phyloP scores from a whole-genome alignment of 2,113 vertebrate species.

The Capreolus pygargus region DNA sequence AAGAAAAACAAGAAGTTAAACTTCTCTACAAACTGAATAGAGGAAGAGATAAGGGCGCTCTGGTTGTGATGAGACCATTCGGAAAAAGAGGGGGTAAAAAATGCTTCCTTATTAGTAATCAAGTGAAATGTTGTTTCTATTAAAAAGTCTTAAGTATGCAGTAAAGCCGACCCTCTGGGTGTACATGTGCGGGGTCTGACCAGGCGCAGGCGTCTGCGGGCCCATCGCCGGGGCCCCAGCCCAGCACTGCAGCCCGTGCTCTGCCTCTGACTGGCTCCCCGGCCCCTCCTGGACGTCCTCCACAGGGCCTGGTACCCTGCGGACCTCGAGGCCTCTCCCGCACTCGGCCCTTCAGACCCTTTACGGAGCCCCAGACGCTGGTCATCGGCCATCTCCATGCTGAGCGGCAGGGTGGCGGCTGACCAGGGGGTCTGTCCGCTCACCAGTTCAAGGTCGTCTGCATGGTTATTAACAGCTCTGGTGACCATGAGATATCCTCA shows the following conservation, averaged over 20 bases:
- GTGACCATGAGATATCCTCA: neutral
- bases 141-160: neutral
- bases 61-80: neutral
- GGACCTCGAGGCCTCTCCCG: rapidly evolving
- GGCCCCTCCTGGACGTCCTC: rapidly evolving
- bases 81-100: too few relatives aligned
- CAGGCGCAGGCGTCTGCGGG: rapidly evolving
- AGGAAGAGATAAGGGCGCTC: neutral
- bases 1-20: neutral
- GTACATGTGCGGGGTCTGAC: rapidly evolving
- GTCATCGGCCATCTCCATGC: rapidly evolving
- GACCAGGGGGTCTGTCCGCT: too few relatives aligned
- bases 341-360: rapidly evolving
- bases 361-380: rapidly evolving
- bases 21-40: neutral
- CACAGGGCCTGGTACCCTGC: neutral
- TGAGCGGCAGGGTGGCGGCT: neutral
- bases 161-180: rapidly evolving
- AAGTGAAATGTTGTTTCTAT: neutral
- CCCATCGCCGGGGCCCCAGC: rapidly evolving
- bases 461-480: neutral
- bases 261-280: neutral
- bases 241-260: rapidly evolving
- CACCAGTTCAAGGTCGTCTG: neutral
- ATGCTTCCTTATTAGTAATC: neutral